Evolutionary conservation across 1,140 invertebrate genomes (phyloP), one percentile per base, ranked within the genome.

Genomic region (Eurosta solidaginis): DNA sequence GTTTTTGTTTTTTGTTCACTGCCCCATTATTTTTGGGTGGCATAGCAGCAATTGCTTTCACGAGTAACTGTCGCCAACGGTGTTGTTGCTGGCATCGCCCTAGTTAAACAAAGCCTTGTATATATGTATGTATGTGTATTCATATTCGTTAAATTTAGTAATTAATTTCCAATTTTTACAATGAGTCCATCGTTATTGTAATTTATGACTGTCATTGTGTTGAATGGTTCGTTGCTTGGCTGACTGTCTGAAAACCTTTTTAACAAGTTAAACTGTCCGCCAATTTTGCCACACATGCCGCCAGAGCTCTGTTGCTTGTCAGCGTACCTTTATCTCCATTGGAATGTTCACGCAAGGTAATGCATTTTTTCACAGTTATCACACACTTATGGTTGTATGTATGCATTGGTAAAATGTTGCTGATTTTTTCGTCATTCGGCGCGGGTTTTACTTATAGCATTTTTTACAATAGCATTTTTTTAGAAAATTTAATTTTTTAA

Each of bases 101-200:
- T 22, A 20, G 49, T 22, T 1, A 22, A 22, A 20, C 20, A n/a
- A n/a, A n/a, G n/a, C 22, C 5, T 52, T 22, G 49, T 52, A 22
- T 22, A 22, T n/a, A n/a, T n/a, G n/a, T n/a, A n/a, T n/a, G n/a
- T n/a, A n/a, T n/a, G n/a, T n/a, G n/a, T n/a, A n/a, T n/a, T n/a
- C n/a, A n/a, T n/a, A 6, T 52, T 25, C 49, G 49, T 33, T 68
- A 36, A 68, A 68, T 68, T 68, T 40, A 68, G 59, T 68, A 68
- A 68, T 68, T 68, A 68, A 68, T 68, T 68, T 68, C 59, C 59
- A 42, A 68, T 68, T 68, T 68, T 36, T 33, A 68, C 59, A 68
- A 42, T 42, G 59, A 12, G 59, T 12, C 6, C 6, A 2, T 68
- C 33, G 59, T 68, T 40, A 2, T 68, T 68, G 59, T 68, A 68